phyloP scores from a whole-genome alignment of 2,797 vertebrate species.

The Tenualosa ilisha region DNA sequence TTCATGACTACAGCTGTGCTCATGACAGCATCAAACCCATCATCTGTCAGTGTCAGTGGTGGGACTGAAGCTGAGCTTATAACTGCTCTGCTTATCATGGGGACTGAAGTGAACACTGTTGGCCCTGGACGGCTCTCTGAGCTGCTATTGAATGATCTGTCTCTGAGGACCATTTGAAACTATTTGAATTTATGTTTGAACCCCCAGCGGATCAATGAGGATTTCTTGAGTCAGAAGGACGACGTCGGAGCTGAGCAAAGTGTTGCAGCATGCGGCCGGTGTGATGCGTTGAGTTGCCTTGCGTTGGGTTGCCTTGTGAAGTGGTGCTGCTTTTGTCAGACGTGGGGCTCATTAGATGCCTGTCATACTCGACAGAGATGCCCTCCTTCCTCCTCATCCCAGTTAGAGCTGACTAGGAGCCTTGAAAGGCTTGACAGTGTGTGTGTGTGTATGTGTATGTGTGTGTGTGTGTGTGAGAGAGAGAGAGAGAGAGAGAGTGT shows the following conservation, averaged over 20 bases:
- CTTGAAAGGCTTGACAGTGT: neutral
- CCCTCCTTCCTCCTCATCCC: neutral
- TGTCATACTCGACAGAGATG: neutral
- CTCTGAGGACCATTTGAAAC: neutral
- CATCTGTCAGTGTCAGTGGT: neutral
- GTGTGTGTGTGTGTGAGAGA: neutral
- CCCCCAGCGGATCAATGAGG: neutral
- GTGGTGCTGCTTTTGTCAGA: neutral
- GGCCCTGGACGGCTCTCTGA: neutral
- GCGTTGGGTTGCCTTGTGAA: too few species aligned
- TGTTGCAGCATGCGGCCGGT: neutral
- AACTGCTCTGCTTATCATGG: neutral
- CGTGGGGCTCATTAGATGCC: neutral
- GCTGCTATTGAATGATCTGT: neutral
- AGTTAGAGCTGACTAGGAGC: neutral
- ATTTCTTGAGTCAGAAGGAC: neutral
- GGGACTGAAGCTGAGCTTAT: neutral
- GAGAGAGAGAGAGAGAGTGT: neutral
- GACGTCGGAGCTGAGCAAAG: neutral
- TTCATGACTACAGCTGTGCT: neutral
- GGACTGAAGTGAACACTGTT: neutral
- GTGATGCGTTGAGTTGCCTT: too few species aligned
- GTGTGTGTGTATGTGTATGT: neutral
- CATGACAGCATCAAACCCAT: neutral
- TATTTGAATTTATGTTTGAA: neutral